phyloP scores from a whole-genome alignment of 2,113 vertebrate genomes.

The Coreoperca whiteheadi region DNA sequence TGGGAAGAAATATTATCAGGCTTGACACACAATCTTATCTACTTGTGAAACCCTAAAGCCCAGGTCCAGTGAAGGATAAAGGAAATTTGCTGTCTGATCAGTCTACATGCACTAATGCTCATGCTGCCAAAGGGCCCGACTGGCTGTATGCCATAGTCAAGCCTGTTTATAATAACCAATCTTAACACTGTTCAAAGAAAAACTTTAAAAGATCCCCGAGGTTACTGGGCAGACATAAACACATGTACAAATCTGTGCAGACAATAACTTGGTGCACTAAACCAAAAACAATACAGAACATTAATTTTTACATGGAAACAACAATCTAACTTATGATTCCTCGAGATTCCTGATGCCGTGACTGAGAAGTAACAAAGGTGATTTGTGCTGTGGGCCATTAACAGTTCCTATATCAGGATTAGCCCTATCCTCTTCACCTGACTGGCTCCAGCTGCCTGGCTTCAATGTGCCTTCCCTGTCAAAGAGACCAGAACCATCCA shows the following conservation, averaged over 20 bases:
- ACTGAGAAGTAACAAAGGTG: slow-evolving; percentile 40
- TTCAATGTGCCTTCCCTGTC: slow-evolving; percentile 59
- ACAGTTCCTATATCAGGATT: slow-evolving; percentile 54
- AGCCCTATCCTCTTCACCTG: slow-evolving; percentile 54
- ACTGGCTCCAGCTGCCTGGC: slow-evolving; percentile 45
- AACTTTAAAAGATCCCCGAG: slow-evolving; percentile 52
- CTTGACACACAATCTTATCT: slow-evolving; percentile 64
- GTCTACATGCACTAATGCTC: slow-evolving; percentile 44
- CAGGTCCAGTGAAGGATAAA: slow-evolving; percentile 63
- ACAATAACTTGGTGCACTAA: slow-evolving; percentile 28
- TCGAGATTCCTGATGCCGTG: slow-evolving; percentile 30
- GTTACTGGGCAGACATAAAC: slow-evolving; percentile 50
- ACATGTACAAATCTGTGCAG: slow-evolving; percentile 48
- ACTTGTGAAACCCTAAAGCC: slow-evolving; percentile 71
- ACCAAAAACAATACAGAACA: slow-evolving; percentile 17
- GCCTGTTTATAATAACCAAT: slow-evolving; percentile 75
- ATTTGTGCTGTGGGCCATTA: slow-evolving; percentile 53
- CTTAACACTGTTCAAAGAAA: slow-evolving; percentile 62
- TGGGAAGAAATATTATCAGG: slow-evolving; percentile 43
- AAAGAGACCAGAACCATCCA: slow-evolving; percentile 59
- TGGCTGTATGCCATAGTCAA: slow-evolving; percentile 62
- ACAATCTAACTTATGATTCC: slow-evolving; percentile 33
- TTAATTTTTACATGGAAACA: background rate
- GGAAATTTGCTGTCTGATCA: slow-evolving; percentile 64
- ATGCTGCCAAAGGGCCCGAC: slow-evolving; percentile 13